phyloP scores from a whole-genome alignment of 2,113 vertebrate species.

The Caranx melampygus region DNA sequence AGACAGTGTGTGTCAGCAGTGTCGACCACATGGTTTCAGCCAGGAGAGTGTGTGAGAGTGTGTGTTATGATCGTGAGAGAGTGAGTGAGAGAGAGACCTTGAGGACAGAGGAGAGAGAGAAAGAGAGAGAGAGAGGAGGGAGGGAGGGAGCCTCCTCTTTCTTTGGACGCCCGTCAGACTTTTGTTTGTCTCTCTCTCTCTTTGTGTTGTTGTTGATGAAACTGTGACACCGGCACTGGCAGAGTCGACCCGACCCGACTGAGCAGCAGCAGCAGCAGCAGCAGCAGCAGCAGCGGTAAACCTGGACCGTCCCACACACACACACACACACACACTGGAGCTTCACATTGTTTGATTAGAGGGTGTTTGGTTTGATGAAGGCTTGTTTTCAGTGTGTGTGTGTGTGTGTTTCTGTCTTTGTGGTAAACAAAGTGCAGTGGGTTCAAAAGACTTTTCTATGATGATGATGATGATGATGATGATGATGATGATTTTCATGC shows the following conservation, averaged over 20 bases:
- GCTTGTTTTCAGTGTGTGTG: neutral
- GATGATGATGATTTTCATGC: neutral
- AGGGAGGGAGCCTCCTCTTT: slow-evolving; percentile 42
- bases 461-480: neutral
- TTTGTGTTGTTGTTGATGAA: slow-evolving; percentile 3
- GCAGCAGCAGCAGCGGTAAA: slow-evolving; percentile 16
- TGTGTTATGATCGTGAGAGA: slow-evolving; percentile 54
- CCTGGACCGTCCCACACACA: slow-evolving; percentile 22
- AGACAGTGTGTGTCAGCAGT: slow-evolving; percentile 70
- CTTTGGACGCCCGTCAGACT: slow-evolving; percentile 35
- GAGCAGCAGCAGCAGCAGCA: slow-evolving; percentile 20
- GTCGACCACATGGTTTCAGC: slow-evolving; percentile 69
- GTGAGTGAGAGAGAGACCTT: slow-evolving; percentile 42
- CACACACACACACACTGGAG: slow-evolving; percentile 5
- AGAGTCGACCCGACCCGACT: neutral
- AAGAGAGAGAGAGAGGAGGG: slow-evolving; percentile 3
- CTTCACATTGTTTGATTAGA: neutral
- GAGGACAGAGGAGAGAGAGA: slow-evolving; percentile 8
- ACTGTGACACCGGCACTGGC: slow-evolving; percentile 26
- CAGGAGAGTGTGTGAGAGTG: slow-evolving; percentile 47
- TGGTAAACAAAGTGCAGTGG: neutral
- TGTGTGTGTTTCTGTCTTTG: neutral
- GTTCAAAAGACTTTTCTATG: neutral
- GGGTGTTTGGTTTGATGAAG: neutral
- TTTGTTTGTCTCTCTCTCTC: slow-evolving; percentile 11